phyloP scores from a whole-genome alignment of 1,140 invertebrate genomes.

The Bombus turneri region DNA sequence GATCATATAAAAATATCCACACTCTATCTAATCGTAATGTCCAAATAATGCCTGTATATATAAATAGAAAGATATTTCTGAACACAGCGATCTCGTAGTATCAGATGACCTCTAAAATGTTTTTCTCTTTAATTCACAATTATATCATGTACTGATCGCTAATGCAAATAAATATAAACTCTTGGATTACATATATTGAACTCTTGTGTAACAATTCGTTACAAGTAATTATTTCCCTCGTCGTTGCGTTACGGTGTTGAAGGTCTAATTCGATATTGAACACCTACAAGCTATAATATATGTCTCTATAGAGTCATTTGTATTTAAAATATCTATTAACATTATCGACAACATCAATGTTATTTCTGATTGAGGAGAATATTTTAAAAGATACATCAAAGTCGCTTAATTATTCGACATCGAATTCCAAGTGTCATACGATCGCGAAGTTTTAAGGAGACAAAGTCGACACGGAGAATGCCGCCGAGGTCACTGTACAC shows the following conservation, averaged over 20 bases:
- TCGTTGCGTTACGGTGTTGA: not conserved
- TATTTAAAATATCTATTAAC: not conserved
- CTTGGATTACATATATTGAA: no score
- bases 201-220: not conserved
- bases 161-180: no score
- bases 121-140: no score
- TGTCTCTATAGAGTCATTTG: not conserved
- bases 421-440: not conserved
- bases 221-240: not conserved
- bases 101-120: no score
- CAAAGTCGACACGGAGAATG: not conserved
- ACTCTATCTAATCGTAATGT: no score
- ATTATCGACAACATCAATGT: no score
- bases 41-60: no score
- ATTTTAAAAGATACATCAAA: not conserved
- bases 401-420: not conserved
- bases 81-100: no score
- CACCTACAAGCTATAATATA: not conserved
- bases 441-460: not conserved
- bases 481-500: constrained; percentile 11
- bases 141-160: no score
- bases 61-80: no score
- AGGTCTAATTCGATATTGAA: not conserved
- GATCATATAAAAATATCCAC: no score
- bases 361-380: not conserved